These are phyloP conservation scores for Microtus montanus DNA, from an alignment of 2,113 vertebrate species.

Conservation along the genomic window DNA sequence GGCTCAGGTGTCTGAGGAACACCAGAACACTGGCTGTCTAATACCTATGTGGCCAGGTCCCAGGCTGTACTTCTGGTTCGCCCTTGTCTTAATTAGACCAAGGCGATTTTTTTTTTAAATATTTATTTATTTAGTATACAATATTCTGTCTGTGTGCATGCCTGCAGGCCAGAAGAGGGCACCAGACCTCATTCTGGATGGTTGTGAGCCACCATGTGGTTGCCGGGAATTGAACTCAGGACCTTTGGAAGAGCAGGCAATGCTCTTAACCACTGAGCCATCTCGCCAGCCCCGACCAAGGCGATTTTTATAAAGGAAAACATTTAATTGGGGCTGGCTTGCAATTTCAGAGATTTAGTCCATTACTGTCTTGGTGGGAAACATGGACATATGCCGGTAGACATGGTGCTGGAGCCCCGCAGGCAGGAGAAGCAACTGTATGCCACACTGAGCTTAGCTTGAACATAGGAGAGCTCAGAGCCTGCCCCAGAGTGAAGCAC, in stretches of 20 bases:
- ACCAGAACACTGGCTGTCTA: background rate
- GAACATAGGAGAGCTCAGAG: background rate
- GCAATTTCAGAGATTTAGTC: background rate
- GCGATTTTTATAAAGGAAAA: background rate
- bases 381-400: background rate
- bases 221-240: too few relatives aligned
- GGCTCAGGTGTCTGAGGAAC: background rate
- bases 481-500: too few relatives aligned
- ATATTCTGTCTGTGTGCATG: too few relatives aligned
- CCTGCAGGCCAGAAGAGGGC: too few relatives aligned
- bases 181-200: too few relatives aligned
- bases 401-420: background rate
- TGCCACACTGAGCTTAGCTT: background rate
- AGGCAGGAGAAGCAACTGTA: background rate
- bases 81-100: background rate
- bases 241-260: too few relatives aligned
- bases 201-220: too few relatives aligned
- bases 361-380: background rate
- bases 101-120: background rate
- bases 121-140: too few relatives aligned
- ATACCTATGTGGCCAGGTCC: background rate
- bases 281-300: too few relatives aligned
- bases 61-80: background rate
- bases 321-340: background rate
- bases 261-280: too few relatives aligned